Evolutionary conservation across 2,113 vertebrate genomes (phyloP).

Genomic region (Seriola rivoliana): DNA sequence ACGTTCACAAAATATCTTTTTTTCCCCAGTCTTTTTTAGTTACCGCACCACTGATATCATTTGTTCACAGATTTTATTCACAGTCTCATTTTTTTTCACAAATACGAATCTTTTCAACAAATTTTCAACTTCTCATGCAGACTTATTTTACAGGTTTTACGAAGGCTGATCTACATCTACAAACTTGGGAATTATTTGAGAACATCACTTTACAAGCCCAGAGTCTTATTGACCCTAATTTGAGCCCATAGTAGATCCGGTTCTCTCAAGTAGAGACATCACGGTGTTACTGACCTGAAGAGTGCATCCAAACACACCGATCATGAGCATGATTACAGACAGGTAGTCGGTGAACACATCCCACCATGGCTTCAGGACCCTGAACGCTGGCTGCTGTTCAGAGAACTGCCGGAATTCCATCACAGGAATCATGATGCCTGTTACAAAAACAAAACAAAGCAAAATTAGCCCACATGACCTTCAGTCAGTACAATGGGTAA

Average conservation of each 20-base stretch:
- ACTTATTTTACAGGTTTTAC: too few species aligned
- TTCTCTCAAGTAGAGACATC: background rate
- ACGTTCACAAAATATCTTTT: too few species aligned
- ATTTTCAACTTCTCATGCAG: too few species aligned
- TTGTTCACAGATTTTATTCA: too few species aligned
- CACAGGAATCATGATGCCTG: slow-evolving; percentile 96
- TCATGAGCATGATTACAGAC: slow-evolving; percentile 98
- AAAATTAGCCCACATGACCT: background rate
- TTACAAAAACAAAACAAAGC: slow-evolving; percentile 18
- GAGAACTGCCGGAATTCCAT: slow-evolving; percentile 98
- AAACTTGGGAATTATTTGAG: too few species aligned
- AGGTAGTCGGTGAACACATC: slow-evolving; percentile 98
- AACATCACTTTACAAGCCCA: too few species aligned
- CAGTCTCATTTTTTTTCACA: too few species aligned
- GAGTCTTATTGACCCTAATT: too few species aligned
- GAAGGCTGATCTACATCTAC: too few species aligned
- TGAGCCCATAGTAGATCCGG: background rate
- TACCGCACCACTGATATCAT: too few species aligned
- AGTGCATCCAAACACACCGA: slow-evolving; percentile 97
- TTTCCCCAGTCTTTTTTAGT: too few species aligned
- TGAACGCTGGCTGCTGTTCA: slow-evolving; percentile 97
- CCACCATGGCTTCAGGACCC: slow-evolving; percentile 99
- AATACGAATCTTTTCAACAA: too few species aligned
- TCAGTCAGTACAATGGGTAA: background rate
- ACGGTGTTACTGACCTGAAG: slow-evolving; percentile 88